Percentiles rank a stretch among this genome's conserved stretches.
phyloP scores from a whole-genome alignment of 2,888 invertebrate species.

The Aproaerema taeniolella region DNA sequence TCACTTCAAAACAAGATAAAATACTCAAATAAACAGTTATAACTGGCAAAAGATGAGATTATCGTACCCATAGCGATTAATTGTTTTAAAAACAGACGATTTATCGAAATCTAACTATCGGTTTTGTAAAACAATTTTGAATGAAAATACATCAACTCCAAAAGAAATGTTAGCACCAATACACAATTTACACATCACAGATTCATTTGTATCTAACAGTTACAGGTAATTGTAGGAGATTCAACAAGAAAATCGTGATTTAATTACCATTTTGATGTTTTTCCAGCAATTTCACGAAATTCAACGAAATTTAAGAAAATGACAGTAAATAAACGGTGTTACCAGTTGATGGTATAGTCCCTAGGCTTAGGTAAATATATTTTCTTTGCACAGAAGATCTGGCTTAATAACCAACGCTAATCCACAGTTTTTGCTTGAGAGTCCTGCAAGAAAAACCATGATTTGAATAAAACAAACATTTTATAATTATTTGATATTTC shows the following conservation, averaged over 20 bases:
- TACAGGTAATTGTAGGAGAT: constrained; percentile 31
- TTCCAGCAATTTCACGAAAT: constrained; percentile 18
- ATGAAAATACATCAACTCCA: constrained; percentile 27
- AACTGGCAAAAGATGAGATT: not conserved
- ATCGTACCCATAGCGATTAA: constrained; percentile 27
- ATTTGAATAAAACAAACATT: too few species aligned
- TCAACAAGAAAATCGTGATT: constrained; percentile 40
- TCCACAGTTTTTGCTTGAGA: too few species aligned
- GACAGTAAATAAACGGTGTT: not conserved
- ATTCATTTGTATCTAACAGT: not conserved
- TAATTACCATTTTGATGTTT: constrained; percentile 61
- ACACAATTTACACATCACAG: constrained; percentile 21
- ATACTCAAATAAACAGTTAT: not conserved
- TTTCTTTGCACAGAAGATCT: too few species aligned
- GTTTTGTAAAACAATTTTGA: constrained; percentile 26
- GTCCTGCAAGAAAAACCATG: too few species aligned
- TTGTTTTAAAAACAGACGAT: constrained; percentile 9
- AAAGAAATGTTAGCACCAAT: constrained; percentile 35
- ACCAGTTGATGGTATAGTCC: too few species aligned
- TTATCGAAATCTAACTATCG: constrained; percentile 24
- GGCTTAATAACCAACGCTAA: too few species aligned
- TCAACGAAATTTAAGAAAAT: not conserved
- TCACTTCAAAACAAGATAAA: constrained; percentile 1
- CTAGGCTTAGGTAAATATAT: too few species aligned
- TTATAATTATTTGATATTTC: too few species aligned